Evolutionary conservation across 2,797 vertebrate genomes (phyloP), one percentile per base, ranked within the genome.

Genomic region (Crax fasciolata): DNA sequence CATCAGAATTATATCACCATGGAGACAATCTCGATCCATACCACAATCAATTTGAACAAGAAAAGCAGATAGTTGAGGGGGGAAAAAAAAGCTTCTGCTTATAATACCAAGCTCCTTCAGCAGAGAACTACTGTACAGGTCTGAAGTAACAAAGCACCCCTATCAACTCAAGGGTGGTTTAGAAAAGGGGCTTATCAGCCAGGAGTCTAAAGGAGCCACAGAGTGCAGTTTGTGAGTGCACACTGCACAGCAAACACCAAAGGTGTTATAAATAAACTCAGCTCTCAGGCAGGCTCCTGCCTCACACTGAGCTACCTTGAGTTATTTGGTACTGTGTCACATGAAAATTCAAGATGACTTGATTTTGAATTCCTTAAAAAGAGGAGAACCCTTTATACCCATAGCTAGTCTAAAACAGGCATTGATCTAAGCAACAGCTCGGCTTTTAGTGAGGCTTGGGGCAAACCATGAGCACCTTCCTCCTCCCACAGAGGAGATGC

Each of bases 11-110:
- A 23, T 35, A 89, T 89, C 90, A 78, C 91, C 80, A 58, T 94
- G 90, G 91, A 86, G 65, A 95, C 28, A 13, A 78, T 65, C 8
- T 2, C 67, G 75, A 93, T 93, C 66, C 65, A 62, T 49, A 48
- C 43, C 54, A 49, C 65, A 30, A 77, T 28, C 57, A 38, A 80
- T 79, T 6, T 57, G 44, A 92, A 63, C 58, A 63, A 71, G 79
- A 88, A 75, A 81, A 93, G 77, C 83, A 89, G 88, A 79, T 57
- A 86, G 88, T 52, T 79, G 80, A 77, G 57, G 73, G 44, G n/a
- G n/a, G n/a, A n/a, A n/a, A 91, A 62, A 81, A 83, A 76, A 76
- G 70, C 25, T 72, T 44, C 88, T 90, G 73, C 81, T 94, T 88
- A 75, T 91, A 94, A 91, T 20, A 41, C 10, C 58, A 76, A 87